Base-by-base conservation (phyloP, 53 echinoderm and acorn worm species). In the Arbacia lixula region DNA sequence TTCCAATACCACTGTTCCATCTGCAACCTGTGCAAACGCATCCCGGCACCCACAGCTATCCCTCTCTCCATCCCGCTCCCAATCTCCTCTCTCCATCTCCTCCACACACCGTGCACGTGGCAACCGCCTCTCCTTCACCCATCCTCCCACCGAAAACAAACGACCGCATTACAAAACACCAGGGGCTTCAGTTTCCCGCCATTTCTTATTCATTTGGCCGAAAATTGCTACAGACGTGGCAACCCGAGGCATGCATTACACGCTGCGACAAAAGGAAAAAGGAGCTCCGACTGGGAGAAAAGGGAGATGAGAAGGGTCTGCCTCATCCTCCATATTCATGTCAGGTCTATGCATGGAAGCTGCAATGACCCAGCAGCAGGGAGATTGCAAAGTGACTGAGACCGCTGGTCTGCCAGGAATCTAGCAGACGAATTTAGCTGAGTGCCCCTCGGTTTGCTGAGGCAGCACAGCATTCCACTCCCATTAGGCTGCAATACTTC, bases 1-100 rank as follows among this genome's bases (percentile, higher is more conserved):
- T 77, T 77, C 40, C 36, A 58, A 56, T 58, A 56, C 77, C 58
- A 77, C 21, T 58, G 22, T 12, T 40, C 40, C 77, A 77, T 57
- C 77, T 56, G 77, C 56, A 58, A 39, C 57, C 77, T 77, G 77
- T 77, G 37, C 77, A 77, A 77, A 77, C 55, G 77, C 56, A 77
- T 77, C 39, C 36, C 39, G 57, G 22, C 26, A 57, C 36, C 26
- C 35, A 24, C 40, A 21, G 40, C 38, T 71, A 19, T 38, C 40
- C 26, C 20, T 20, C 34, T n/a, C 53, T 36, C 20, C 30, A 27
- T 38, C 39, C 3, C 58, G 19, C 40, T 3, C 8, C 16, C 60
- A 38, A n/a, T n/a, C n/a, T n/a, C n/a, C 40, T 39, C 20, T 20
- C 34, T n/a, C 53, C 54, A 30, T 51, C 19, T 38, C 39, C 3